Conservation (phyloP, 2,797 vertebrate genomes). For the Malurus splendens region DNA sequence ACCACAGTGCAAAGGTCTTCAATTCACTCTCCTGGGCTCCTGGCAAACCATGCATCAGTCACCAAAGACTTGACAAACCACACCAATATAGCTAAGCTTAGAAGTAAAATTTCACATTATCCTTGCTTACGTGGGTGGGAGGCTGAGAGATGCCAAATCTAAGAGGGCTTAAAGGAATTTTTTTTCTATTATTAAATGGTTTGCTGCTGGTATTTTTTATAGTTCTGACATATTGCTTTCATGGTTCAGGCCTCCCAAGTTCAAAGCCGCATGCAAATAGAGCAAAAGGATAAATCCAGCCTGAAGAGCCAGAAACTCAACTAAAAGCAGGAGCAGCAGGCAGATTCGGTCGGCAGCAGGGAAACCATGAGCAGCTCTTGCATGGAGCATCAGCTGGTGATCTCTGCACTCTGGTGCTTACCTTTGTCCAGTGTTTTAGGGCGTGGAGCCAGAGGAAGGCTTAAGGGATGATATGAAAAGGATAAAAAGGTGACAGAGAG, state of each 20-base stretch:
- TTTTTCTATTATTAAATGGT: conserved; percentile 41
- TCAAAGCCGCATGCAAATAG: neutral
- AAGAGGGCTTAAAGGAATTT: conserved; percentile 14
- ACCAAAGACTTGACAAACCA: conserved; percentile 23
- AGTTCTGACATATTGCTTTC: neutral
- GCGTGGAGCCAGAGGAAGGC: neutral
- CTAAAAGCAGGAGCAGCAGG: neutral
- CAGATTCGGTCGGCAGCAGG: neutral
- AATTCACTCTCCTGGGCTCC: neutral
- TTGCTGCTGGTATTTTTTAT: conserved; percentile 35
- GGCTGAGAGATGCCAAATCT: conserved; percentile 34
- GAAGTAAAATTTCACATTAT: conserved; percentile 41
- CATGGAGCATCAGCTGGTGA: fast-evolving
- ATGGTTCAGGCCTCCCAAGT: neutral
- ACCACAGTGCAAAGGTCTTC: neutral
- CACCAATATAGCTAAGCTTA: conserved; percentile 9
- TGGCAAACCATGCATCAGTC: conserved; percentile 3
- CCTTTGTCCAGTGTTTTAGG: neutral
- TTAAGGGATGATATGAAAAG: neutral
- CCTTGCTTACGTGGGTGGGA: conserved; percentile 36
- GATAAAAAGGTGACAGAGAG: neutral
- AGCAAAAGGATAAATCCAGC: neutral
- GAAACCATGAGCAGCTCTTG: neutral
- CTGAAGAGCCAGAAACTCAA: neutral
- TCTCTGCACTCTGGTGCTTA: neutral